Conservation (phyloP, 30 jellyfish, hydroid and myxozoan species). For the Turritopsis rubra region DNA sequence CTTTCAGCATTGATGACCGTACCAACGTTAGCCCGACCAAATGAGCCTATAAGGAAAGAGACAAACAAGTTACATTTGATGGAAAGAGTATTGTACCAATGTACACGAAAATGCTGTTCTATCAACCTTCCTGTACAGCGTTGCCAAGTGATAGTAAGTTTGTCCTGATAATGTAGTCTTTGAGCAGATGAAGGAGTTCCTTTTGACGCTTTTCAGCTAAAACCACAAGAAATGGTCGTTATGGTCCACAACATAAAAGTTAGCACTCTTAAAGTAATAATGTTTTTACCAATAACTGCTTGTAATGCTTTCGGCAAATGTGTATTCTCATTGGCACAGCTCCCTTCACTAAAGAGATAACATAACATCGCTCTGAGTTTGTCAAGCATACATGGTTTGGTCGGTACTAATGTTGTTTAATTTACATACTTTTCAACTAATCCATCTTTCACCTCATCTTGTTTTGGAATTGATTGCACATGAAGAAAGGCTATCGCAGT, state of each 20-base stretch:
- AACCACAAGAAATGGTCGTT: not conserved
- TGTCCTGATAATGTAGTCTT: conserved; percentile 61
- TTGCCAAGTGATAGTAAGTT: conserved; percentile 75
- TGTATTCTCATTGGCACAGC: not conserved
- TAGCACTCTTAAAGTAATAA: not conserved
- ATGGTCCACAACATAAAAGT: not conserved
- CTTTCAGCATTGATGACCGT: conserved; percentile 71
- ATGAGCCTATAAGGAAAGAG: conserved; percentile 58
- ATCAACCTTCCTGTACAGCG: conserved; percentile 89
- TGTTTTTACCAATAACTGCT: not conserved
- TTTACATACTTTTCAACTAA: conserved; percentile 7
- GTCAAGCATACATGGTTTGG: too few species aligned
- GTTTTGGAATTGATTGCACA: conserved; percentile 88
- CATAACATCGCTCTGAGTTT: too few species aligned
- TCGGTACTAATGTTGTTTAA: too few species aligned
- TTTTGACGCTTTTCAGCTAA: conserved; percentile 67
- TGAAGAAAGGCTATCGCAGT: conserved; percentile 81
- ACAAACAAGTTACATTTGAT: not conserved
- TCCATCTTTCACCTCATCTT: conserved; percentile 18
- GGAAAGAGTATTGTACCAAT: not conserved
- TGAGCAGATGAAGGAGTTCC: conserved; percentile 57
- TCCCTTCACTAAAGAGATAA: not conserved
- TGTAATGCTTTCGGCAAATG: conserved; percentile 2
- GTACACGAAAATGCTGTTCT: not conserved
- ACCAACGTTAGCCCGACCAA: conserved; percentile 86